phyloP scores from a whole-genome alignment of 1,140 invertebrate genomes.

The Pseudomyrmex sp. region DNA sequence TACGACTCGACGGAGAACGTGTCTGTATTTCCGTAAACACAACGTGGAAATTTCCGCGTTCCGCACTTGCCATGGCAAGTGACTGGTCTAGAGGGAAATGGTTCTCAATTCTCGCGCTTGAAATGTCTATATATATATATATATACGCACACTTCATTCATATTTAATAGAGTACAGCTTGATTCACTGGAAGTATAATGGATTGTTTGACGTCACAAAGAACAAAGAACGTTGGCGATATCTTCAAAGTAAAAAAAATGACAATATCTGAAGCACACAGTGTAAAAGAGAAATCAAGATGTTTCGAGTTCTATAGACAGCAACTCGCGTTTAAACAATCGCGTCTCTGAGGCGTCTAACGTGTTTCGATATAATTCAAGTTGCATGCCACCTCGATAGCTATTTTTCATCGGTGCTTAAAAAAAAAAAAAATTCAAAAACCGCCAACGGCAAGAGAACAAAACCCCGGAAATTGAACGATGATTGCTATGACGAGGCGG shows the following conservation, averaged over 20 bases:
- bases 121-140: not conserved
- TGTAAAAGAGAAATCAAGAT: not conserved
- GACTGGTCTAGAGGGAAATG: constrained; percentile 33
- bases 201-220: too few relatives aligned
- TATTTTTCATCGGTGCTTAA: constrained; percentile 48
- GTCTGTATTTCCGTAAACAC: constrained; percentile 47
- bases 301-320: not conserved
- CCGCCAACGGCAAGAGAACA: constrained; percentile 49
- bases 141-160: not conserved
- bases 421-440: constrained; percentile 53
- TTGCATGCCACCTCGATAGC: constrained; percentile 22
- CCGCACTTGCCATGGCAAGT: constrained; percentile 12
- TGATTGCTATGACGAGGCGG: constrained; percentile 54
- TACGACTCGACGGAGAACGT: constrained; percentile 44
- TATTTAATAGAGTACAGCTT: constrained; percentile 11
- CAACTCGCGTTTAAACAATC: constrained; percentile 17
- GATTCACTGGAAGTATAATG: not conserved
- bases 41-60: constrained; percentile 42
- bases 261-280: too few relatives aligned
- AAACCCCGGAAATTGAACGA: constrained; percentile 55
- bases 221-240: too few relatives aligned
- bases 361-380: constrained; percentile 46
- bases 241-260: too few relatives aligned
- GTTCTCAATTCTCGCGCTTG: constrained; percentile 26
- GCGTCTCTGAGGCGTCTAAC: not conserved